These are phyloP conservation scores for Neogobius melanostomus DNA, from an alignment of 2,113 vertebrate species.

Conservation along the genomic window DNA sequence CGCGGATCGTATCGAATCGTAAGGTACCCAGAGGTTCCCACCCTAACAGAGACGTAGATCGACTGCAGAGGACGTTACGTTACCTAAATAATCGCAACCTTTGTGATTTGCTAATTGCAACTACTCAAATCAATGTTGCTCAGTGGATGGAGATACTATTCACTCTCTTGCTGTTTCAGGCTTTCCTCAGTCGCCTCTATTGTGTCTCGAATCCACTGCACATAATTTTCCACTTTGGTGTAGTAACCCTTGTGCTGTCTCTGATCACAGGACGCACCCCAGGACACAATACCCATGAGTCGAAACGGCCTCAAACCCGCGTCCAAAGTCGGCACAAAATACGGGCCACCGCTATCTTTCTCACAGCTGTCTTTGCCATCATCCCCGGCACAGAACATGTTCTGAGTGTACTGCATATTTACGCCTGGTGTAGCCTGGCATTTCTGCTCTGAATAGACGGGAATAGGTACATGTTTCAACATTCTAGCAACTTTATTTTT, in stretches of 20 bases:
- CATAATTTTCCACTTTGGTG: conserved; percentile 84
- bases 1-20: no score
- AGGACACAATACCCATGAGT: conserved; percentile 85
- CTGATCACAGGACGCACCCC: conserved; percentile 76
- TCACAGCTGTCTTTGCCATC: conserved; percentile 79
- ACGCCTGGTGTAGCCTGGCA: conserved; percentile 36
- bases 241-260: conserved; percentile 79
- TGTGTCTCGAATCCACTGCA: conserved; percentile 86
- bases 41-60: no score
- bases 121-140: no score
- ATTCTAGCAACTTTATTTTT: fast-evolving
- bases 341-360: conserved; percentile 86
- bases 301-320: conserved; percentile 42
- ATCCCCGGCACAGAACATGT: conserved; percentile 92
- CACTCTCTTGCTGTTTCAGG: not conserved
- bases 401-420: conserved; percentile 73
- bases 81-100: no score
- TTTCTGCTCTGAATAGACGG: conserved; percentile 12
- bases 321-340: conserved; percentile 63
- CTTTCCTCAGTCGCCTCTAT: conserved; percentile 58
- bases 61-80: no score
- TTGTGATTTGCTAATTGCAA: no score
- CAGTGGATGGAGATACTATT: not conserved
- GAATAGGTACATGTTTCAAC: conserved; percentile 74
- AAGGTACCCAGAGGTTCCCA: no score